A percentile compares a stretch with the other conserved stretches of the same genome.
phyloP scores from a whole-genome alignment of 2,113 vertebrate genomes.

The Carassius auratus region DNA sequence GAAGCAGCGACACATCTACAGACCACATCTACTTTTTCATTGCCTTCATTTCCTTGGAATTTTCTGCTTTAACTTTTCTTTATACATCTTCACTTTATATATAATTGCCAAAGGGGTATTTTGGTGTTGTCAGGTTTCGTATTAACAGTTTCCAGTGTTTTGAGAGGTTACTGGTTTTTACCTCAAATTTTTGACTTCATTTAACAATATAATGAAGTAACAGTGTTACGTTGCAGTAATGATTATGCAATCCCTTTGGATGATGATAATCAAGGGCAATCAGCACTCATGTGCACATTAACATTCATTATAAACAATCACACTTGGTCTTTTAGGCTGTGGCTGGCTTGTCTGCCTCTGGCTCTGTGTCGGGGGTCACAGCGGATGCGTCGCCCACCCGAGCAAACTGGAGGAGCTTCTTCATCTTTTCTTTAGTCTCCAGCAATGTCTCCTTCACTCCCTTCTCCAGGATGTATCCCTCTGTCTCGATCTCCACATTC shows the following conservation, averaged over 20 bases:
- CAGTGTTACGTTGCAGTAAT: constrained; percentile 1
- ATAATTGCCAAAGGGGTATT: neutral
- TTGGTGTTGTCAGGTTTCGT: neutral
- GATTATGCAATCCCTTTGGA: constrained; percentile 14
- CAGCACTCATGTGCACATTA: neutral
- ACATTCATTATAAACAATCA: neutral
- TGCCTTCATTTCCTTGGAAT: neutral
- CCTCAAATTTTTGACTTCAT: constrained; percentile 4
- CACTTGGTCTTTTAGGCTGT: constrained; percentile 62
- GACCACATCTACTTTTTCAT: constrained; percentile 40
- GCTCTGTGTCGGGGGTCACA: neutral
- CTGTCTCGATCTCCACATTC: constrained; percentile 75
- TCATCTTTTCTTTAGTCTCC: constrained; percentile 60
- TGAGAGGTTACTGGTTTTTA: neutral
- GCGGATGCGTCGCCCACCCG: constrained; percentile 64
- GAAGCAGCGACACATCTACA: constrained; percentile 65
- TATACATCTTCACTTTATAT: constrained; percentile 9
- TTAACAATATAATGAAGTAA: neutral
- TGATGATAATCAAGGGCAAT: constrained; percentile 19
- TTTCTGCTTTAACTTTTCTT: constrained; percentile 7
- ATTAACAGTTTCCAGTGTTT: constrained; percentile 12
- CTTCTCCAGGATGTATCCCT: constrained; percentile 82
- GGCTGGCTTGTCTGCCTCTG: constrained; percentile 61
- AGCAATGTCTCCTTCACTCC: constrained; percentile 78
- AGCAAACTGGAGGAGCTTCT: constrained; percentile 63